Evolutionary conservation across 2,113 vertebrate genomes (phyloP).

Genomic region (Porphyrio hochstetteri): DNA sequence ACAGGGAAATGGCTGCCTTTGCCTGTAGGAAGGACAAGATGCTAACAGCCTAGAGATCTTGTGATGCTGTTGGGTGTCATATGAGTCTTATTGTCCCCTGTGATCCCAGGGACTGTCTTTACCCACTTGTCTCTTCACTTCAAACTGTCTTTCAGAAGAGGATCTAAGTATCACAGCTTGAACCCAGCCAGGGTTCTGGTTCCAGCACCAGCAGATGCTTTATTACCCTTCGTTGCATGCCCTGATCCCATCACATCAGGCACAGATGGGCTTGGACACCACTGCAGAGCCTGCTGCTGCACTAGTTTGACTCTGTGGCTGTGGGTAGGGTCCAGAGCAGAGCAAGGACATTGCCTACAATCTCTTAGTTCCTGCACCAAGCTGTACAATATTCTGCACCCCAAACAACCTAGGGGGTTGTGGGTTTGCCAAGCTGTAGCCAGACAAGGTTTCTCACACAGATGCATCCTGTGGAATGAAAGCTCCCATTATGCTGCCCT

Average conservation of each 20-base stretch:
- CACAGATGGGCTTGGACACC: background rate
- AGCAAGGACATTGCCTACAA: background rate
- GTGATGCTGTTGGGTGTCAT: background rate
- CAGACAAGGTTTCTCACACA: background rate
- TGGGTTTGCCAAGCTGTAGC: background rate
- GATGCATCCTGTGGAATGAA: slow-evolving; percentile 33
- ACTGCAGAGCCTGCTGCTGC: background rate
- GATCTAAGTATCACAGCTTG: background rate
- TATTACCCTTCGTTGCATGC: fast-evolving
- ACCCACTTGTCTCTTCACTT: background rate
- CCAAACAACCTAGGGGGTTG: background rate
- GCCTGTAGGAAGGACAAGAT: background rate
- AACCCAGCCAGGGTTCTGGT: background rate
- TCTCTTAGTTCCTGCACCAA: background rate
- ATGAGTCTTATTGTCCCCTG: background rate
- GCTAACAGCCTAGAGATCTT: fast-evolving
- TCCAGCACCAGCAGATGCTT: background rate
- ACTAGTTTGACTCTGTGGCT: background rate
- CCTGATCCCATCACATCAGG: background rate
- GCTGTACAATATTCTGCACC: background rate
- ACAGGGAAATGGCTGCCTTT: background rate
- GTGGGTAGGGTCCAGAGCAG: background rate
- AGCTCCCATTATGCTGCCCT: background rate
- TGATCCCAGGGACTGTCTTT: background rate
- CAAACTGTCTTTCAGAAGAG: background rate